Evolutionary conservation across 2,113 vertebrate genomes (phyloP).

Genomic region (Petrocephalus microphthalmus): DNA sequence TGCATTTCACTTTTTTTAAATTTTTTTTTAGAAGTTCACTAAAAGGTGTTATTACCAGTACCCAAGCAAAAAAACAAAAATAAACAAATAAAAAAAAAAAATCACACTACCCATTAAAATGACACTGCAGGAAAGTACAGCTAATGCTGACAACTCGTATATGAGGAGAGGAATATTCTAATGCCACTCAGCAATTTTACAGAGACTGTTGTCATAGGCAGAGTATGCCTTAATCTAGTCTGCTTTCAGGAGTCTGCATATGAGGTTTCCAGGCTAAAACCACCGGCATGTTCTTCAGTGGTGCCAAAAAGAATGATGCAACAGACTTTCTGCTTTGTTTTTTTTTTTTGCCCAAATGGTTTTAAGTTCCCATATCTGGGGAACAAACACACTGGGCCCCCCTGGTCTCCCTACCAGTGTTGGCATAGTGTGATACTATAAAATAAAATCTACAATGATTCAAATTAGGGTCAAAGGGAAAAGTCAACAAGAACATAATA

Average conservation of each 20-base stretch:
- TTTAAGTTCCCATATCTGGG: background rate
- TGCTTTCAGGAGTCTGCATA: background rate
- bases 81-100: too few species aligned
- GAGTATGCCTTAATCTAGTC: background rate
- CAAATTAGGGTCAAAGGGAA: background rate
- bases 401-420: background rate
- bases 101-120: background rate
- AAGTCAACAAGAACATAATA: background rate
- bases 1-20: background rate
- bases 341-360: background rate
- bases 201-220: background rate
- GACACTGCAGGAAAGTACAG: background rate
- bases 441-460: background rate
- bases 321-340: background rate
- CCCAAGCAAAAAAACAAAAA: background rate
- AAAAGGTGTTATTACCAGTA: background rate
- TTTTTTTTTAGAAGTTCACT: background rate
- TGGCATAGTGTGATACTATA: background rate
- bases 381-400: background rate
- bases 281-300: background rate
- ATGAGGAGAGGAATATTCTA: background rate
- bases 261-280: background rate
- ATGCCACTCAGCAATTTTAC: background rate
- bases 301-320: background rate
- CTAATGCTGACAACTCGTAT: background rate